These are phyloP conservation scores for Phasianus colchicus DNA, from an alignment of 2,113 vertebrate genomes.

Conservation along the genomic window DNA sequence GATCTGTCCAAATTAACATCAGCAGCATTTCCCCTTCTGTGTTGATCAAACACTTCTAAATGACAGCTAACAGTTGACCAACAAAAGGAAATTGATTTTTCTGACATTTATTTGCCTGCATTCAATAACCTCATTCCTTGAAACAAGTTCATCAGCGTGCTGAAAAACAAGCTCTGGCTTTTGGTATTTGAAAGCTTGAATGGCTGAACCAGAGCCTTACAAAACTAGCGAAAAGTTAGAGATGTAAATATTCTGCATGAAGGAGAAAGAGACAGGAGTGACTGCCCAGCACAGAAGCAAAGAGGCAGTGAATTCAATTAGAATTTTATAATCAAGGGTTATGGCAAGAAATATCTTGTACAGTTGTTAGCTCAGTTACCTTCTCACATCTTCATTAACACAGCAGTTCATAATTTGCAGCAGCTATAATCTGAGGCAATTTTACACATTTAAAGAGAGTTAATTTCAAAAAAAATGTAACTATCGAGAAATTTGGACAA, in stretches of 20 bases:
- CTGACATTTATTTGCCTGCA: constrained; percentile 58
- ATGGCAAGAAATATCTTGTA: not conserved
- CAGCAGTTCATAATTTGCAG: not conserved
- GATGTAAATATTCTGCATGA: not conserved
- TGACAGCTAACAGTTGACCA: constrained; percentile 34
- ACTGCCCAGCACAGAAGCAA: not conserved
- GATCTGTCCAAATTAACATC: not conserved
- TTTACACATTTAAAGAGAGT: not conserved
- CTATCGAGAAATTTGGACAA: not conserved
- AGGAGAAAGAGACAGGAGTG: not conserved
- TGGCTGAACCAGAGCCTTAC: not conserved
- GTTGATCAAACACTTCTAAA: constrained; percentile 16
- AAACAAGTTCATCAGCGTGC: constrained; percentile 35
- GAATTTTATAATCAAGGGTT: not conserved
- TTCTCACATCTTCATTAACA: not conserved
- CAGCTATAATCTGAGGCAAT: not conserved
- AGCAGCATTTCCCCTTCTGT: constrained; percentile 17
- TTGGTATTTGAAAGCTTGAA: not conserved
- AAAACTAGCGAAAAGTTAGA: not conserved
- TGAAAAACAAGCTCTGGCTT: constrained; percentile 26
- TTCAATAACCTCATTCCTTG: constrained; percentile 39
- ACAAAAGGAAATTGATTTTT: constrained; percentile 65
- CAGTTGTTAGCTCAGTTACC: not conserved
- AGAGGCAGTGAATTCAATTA: not conserved
- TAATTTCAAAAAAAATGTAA: not conserved